A percentile compares a stretch with the other conserved stretches of the same genome.
Evolutionary conservation across 2,113 vertebrate species (phyloP).

Genomic region (Crocuta crocuta): DNA sequence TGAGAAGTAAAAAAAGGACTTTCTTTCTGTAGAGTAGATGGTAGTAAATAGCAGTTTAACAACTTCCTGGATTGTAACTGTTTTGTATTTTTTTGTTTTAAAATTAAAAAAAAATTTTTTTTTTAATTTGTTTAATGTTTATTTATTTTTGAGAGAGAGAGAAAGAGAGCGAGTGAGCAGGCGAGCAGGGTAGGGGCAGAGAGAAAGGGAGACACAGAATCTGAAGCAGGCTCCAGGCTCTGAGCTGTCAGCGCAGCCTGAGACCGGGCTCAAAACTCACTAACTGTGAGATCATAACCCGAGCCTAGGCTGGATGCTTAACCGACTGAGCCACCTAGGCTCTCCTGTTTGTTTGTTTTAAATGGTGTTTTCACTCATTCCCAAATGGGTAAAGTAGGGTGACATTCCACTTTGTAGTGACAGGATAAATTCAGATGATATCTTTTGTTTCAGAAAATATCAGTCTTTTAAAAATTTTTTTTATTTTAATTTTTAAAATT

Average conservation of each 20-base stretch:
- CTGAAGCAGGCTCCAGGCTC: background rate
- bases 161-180: background rate
- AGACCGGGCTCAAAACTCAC: background rate
- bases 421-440: conserved; percentile 8
- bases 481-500: too few relatives aligned
- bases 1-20: background rate
- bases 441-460: background rate
- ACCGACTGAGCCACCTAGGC: background rate
- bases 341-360: background rate
- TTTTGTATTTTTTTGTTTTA: conserved; percentile 12
- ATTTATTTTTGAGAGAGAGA: background rate
- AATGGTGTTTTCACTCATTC: background rate
- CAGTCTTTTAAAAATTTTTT: background rate
- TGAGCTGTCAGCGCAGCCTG: background rate
- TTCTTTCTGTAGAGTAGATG: background rate
- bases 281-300: background rate
- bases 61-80: background rate
- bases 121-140: background rate
- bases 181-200: background rate
- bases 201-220: background rate
- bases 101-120: background rate
- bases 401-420: background rate
- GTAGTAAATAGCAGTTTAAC: background rate
- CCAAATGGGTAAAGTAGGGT: background rate
- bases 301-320: background rate